Evolutionary conservation across 2,797 vertebrate species (phyloP).

Genomic region (Leptatherina wallacei): DNA sequence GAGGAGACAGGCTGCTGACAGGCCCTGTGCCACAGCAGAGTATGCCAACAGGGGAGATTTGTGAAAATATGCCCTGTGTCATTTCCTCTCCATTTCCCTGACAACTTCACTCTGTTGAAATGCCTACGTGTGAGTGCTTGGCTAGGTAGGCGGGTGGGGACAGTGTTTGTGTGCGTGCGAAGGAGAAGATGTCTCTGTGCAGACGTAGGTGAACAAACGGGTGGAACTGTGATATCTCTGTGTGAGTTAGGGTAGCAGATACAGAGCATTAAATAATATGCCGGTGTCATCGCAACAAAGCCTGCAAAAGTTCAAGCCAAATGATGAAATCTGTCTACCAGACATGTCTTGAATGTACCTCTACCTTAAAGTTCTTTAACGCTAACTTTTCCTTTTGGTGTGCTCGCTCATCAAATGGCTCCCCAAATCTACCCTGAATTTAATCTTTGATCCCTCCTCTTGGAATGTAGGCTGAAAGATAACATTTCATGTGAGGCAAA

Average conservation of each 20-base stretch:
- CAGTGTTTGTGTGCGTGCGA: slow-evolving; percentile 36
- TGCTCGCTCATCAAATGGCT: slow-evolving; percentile 60
- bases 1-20: slow-evolving; percentile 84
- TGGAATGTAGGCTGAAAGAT: slow-evolving; percentile 74
- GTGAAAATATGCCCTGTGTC: slow-evolving; percentile 84
- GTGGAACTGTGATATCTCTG: slow-evolving; percentile 53
- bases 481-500: slow-evolving; percentile 75
- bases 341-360: slow-evolving; percentile 45
- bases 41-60: slow-evolving; percentile 80
- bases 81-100: slow-evolving; percentile 78
- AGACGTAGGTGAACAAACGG: slow-evolving; percentile 48
- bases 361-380: slow-evolving; percentile 53
- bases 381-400: slow-evolving; percentile 44
- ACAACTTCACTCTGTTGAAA: slow-evolving; percentile 78
- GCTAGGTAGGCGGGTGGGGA: slow-evolving; percentile 52
- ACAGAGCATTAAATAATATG: slow-evolving; percentile 41
- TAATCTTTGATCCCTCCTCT: slow-evolving; percentile 77
- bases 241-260: slow-evolving; percentile 34
- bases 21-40: slow-evolving; percentile 71
- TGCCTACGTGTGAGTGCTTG: slow-evolving; percentile 50
- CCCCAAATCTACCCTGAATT: slow-evolving; percentile 64
- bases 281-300: slow-evolving; percentile 54
- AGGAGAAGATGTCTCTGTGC: slow-evolving; percentile 51
- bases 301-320: slow-evolving; percentile 51
- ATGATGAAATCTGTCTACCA: slow-evolving; percentile 52